These are phyloP conservation scores for Paraescarpia echinospica DNA, from an alignment of 1,140 invertebrate genomes.

Conservation along the genomic window DNA sequence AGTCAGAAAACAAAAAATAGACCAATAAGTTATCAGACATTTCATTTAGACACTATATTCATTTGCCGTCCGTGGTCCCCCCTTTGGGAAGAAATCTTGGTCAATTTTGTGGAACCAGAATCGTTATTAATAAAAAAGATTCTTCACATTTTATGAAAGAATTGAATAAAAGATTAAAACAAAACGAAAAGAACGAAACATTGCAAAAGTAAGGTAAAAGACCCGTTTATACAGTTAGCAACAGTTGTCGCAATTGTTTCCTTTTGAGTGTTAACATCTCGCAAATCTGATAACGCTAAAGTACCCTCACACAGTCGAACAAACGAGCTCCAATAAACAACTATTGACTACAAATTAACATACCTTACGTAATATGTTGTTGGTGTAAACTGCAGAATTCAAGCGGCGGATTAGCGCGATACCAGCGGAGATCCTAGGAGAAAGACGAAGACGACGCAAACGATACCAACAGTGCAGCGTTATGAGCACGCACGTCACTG, in stretches of 20 bases:
- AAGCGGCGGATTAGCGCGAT: neutral
- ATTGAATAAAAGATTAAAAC: neutral
- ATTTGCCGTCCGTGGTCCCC: neutral
- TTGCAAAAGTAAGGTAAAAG: neutral
- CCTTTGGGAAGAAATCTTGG: neutral
- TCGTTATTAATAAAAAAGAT: no score
- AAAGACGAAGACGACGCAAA: neutral
- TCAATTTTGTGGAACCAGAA: no score
- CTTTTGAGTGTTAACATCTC: neutral
- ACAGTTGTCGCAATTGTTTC: neutral
- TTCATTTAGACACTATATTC: neutral
- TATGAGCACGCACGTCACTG: neutral
- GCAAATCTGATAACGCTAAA: neutral
- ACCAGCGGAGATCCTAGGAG: neutral
- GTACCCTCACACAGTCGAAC: neutral
- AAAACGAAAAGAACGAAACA: neutral
- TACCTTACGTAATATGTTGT: neutral
- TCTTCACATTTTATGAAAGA: neutral
- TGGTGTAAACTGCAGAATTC: neutral
- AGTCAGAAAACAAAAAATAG: neutral
- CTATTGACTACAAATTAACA: neutral
- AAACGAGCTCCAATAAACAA: neutral
- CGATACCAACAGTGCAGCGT: neutral
- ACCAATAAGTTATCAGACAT: neutral
- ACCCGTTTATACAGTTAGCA: neutral